phyloP scores from a whole-genome alignment of 2,888 invertebrate species.

The Monochamus alternatus region DNA sequence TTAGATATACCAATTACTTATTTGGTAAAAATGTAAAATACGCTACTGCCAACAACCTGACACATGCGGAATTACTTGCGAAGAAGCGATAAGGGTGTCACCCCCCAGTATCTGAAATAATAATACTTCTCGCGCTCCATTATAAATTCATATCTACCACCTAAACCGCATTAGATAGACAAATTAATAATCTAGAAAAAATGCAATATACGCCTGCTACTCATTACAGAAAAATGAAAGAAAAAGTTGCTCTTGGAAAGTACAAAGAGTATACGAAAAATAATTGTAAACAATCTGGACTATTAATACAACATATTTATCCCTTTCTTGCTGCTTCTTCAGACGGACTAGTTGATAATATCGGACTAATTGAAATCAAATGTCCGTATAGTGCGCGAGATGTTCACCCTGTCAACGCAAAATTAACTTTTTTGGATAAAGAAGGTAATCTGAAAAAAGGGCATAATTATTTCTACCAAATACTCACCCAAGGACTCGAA shows the following conservation, averaged over 20 bases:
- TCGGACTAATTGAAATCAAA: conserved; percentile 37
- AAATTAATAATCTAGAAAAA: no score
- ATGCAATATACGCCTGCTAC: not conserved
- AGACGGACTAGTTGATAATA: conserved; percentile 24
- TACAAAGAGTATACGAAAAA: not conserved
- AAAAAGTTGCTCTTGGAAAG: not conserved
- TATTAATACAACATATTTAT: conserved; percentile 20
- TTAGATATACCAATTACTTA: no score
- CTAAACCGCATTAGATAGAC: no score
- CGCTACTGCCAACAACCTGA: no score
- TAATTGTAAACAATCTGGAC: not conserved
- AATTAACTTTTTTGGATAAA: conserved; percentile 12
- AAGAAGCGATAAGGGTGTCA: no score
- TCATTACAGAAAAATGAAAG: not conserved
- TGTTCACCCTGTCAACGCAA: not conserved
- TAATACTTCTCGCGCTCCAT: no score
- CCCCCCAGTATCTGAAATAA: no score
- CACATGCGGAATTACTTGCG: no score
- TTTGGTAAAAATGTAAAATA: no score
- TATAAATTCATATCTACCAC: no score
- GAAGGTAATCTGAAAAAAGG: not conserved
- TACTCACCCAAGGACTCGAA: conserved; percentile 27
- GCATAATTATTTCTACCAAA: conserved; percentile 28
- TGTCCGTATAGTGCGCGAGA: conserved; percentile 33
- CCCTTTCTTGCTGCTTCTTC: conserved; percentile 36